These are phyloP conservation scores for Elysia crispata DNA, from an alignment of 2,888 invertebrate species.

Conservation along the genomic window DNA sequence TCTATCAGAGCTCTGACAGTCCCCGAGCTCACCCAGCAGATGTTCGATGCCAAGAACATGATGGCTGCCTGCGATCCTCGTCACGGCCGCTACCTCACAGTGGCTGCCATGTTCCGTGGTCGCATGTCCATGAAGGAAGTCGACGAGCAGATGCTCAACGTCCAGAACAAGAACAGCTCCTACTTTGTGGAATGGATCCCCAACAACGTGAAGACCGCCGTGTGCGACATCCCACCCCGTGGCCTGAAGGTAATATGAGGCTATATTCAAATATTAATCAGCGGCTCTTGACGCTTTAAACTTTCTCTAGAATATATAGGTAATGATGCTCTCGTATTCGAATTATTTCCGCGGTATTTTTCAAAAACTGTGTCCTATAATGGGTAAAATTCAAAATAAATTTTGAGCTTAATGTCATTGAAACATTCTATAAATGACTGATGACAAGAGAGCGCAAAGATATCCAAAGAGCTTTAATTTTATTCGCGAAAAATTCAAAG, in stretches of 20 bases:
- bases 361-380: no score
- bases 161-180: slow-evolving; percentile 94
- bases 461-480: no score
- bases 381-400: no score
- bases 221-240: slow-evolving; percentile 94
- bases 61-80: slow-evolving; percentile 97
- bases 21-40: slow-evolving; percentile 78
- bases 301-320: no score
- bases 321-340: no score
- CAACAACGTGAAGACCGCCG: slow-evolving; percentile 93
- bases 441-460: no score
- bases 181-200: slow-evolving; percentile 94
- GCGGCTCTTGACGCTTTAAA: no score
- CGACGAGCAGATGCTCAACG: slow-evolving; percentile 88
- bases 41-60: slow-evolving; percentile 97
- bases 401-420: no score
- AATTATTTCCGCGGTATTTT: no score
- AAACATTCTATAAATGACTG: no score
- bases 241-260: slow-evolving; percentile 84
- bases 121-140: slow-evolving; percentile 78
- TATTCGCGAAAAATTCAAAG: no score
- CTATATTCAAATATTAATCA: no score
- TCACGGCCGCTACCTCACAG: slow-evolving; percentile 84
- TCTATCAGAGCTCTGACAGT: slow-evolving; percentile 48
- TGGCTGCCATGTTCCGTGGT: slow-evolving; percentile 74